phyloP scores from a whole-genome alignment of 2,797 vertebrate species.

The Sitta carolinensis region DNA sequence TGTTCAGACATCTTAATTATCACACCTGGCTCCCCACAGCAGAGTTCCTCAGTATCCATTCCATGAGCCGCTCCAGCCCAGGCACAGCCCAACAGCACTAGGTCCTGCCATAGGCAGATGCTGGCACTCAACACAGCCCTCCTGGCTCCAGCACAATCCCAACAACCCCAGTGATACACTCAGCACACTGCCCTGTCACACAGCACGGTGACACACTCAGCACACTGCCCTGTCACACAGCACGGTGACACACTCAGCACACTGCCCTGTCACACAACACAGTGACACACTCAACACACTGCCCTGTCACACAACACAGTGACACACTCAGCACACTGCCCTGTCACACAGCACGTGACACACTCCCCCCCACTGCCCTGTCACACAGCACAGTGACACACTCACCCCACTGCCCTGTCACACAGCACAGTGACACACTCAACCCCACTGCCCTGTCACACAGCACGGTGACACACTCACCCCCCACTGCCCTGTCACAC shows the following conservation, averaged over 20 bases:
- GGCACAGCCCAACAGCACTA: not conserved
- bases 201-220: not conserved
- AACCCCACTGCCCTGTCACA: not conserved
- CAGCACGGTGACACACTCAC: not conserved
- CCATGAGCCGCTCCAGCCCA: not conserved
- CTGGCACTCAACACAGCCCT: rapidly evolving
- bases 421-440: rapidly evolving
- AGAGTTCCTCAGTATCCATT: not conserved
- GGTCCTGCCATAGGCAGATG: rapidly evolving
- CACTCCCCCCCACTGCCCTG: not conserved
- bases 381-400: not conserved
- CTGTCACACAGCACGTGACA: too few relatives aligned
- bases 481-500: not conserved
- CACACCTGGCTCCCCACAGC: not conserved
- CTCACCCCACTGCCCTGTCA: not conserved
- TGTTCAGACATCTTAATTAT: not conserved
- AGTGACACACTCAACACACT: too few relatives aligned
- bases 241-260: too few relatives aligned
- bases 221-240: not conserved
- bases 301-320: too few relatives aligned
- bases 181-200: not conserved
- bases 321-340: too few relatives aligned
- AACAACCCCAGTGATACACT: rapidly evolving
- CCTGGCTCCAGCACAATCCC: rapidly evolving
- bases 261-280: too few relatives aligned